Conservation (phyloP, 2,113 vertebrate genomes). For the Thamnophis sirtalis region DNA sequence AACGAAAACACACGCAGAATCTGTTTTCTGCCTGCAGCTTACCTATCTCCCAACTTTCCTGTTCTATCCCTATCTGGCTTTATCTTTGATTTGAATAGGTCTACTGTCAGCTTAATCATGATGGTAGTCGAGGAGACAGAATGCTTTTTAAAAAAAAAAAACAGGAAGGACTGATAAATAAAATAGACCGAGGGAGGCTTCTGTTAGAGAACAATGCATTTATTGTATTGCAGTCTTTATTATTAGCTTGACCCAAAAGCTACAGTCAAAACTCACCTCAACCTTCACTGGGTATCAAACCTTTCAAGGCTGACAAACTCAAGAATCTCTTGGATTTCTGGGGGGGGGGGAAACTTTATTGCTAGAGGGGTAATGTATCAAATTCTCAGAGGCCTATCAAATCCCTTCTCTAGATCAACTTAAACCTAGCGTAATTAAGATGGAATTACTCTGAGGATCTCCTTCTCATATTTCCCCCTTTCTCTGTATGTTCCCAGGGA, state of each 20-base stretch:
- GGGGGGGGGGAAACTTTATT: not conserved
- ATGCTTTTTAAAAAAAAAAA: not conserved
- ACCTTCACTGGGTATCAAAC: not conserved
- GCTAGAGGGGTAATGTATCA: not conserved
- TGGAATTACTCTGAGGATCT: not conserved
- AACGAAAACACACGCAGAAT: not conserved
- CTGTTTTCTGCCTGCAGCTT: not conserved
- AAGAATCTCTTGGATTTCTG: not conserved
- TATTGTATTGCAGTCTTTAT: not conserved
- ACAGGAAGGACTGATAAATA: not conserved
- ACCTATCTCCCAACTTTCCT: not conserved
- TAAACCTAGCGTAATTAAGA: not conserved
- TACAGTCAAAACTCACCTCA: no score
- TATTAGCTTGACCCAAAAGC: not conserved
- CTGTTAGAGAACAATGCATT: not conserved
- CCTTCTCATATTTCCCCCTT: not conserved
- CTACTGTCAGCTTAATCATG: not conserved
- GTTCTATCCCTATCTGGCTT: not conserved
- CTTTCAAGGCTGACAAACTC: not conserved
- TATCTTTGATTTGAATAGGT: no score
- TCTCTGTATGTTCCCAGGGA: not conserved
- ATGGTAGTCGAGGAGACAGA: not conserved
- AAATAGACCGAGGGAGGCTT: not conserved
- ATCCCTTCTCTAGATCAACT: not conserved
- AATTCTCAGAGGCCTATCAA: not conserved